These are phyloP conservation scores for Sebastes oblongus DNA, from an alignment of 2,797 vertebrate species.

Conservation along the genomic window DNA sequence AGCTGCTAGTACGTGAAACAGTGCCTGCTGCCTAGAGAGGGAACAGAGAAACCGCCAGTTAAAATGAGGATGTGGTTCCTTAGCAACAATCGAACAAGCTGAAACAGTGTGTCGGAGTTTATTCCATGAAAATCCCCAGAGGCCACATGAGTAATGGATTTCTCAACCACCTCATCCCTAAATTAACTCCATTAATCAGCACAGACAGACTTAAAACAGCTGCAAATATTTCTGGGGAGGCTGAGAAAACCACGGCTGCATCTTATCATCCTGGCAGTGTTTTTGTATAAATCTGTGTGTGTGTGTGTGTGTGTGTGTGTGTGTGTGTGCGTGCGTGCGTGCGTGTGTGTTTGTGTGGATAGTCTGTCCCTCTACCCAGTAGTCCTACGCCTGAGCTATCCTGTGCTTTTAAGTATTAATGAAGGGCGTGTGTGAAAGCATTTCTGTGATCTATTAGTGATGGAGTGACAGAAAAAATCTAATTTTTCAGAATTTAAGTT, in stretches of 20 bases:
- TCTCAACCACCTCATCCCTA: constrained; percentile 18
- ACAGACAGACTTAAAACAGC: constrained; percentile 18
- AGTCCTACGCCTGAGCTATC: background rate
- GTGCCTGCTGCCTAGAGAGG: constrained; percentile 87
- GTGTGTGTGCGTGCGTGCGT: background rate
- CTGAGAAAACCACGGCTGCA: background rate
- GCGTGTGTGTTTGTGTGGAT: background rate
- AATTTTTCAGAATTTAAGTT: background rate
- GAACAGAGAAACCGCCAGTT: constrained; percentile 40
- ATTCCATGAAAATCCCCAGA: background rate
- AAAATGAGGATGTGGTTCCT: constrained; percentile 28
- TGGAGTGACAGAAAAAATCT: background rate
- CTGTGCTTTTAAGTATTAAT: constrained; percentile 10
- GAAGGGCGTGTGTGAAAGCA: background rate
- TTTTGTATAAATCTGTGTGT: background rate
- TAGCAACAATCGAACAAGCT: constrained; percentile 9
- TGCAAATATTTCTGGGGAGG: background rate
- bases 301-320: background rate
- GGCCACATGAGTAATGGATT: background rate
- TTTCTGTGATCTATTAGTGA: background rate
- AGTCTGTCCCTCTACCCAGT: background rate
- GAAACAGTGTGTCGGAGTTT: background rate
- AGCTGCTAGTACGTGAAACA: constrained; percentile 90
- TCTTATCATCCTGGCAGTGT: background rate
- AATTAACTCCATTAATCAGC: constrained; percentile 41